A percentile compares a stretch with the other conserved stretches of the same genome.
These are phyloP conservation scores for Anas bahamensis DNA, from an alignment of 2,797 vertebrate species.

Conservation along the genomic window DNA sequence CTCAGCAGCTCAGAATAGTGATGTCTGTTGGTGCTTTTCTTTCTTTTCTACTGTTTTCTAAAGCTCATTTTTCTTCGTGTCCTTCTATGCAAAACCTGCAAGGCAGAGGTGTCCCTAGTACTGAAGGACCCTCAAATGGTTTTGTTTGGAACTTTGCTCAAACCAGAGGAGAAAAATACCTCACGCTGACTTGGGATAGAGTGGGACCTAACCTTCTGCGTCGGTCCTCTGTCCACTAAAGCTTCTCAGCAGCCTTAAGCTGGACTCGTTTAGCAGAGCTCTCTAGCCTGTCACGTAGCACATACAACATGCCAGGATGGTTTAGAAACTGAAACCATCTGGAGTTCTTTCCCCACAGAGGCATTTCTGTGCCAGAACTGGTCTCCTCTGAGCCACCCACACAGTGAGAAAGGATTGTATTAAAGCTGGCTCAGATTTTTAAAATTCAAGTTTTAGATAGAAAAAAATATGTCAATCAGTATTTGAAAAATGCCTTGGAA, in stretches of 20 bases:
- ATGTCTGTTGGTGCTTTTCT: not conserved
- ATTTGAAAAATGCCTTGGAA: not conserved
- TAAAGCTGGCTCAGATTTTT: not conserved
- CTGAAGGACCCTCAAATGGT: not conserved
- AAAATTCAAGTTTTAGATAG: not conserved
- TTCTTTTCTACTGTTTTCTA: not conserved
- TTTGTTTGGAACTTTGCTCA: not conserved
- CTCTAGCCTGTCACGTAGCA: not conserved
- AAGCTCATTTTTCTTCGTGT: not conserved
- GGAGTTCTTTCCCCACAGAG: conserved; percentile 12
- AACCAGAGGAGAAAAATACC: not conserved
- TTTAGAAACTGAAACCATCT: conserved; percentile 58
- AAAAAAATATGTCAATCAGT: not conserved
- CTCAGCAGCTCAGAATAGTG: not conserved
- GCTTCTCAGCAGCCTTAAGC: not conserved
- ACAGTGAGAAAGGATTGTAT: not conserved
- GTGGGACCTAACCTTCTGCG: not conserved
- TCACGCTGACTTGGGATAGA: not conserved
- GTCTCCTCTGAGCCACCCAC: conserved; percentile 36
- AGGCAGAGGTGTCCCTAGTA: not conserved
- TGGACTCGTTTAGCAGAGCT: not conserved
- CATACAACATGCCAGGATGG: not conserved
- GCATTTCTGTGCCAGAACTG: not conserved
- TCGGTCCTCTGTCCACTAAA: not conserved
- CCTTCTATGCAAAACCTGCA: not conserved